A percentile compares a stretch with the other conserved stretches of the same genome.
These are phyloP conservation scores for Anthopleura sola DNA, from an alignment of 64 coral and sea anemone genomes.

Conservation along the genomic window DNA sequence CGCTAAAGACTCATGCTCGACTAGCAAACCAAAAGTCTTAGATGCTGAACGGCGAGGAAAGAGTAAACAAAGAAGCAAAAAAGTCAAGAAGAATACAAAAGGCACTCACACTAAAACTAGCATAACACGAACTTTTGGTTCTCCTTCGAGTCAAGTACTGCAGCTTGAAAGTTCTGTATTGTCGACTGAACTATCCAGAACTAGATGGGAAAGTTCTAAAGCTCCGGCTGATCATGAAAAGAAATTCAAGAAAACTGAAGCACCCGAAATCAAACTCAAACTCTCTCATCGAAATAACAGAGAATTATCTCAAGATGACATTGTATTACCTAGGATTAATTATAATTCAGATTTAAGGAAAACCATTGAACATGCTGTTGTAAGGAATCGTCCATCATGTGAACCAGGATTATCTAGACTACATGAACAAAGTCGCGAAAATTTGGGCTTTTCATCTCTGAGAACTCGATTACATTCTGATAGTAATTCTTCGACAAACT, in stretches of 20 bases:
- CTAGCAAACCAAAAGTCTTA: conserved; percentile 16
- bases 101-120: neutral
- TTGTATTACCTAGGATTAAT: conserved; percentile 73
- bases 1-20: neutral
- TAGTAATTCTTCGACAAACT: neutral
- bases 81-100: conserved; percentile 31
- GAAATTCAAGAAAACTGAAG: neutral
- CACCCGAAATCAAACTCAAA: conserved; percentile 39
- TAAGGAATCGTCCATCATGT: conserved; percentile 14
- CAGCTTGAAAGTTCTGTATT: neutral
- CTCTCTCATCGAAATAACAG: conserved; percentile 45
- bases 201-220: neutral
- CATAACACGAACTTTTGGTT: neutral
- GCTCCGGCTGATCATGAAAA: neutral
- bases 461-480: conserved; percentile 18
- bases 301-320: conserved; percentile 28
- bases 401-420: neutral
- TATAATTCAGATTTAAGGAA: conserved; percentile 73
- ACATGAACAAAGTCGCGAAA: neutral
- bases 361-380: conserved; percentile 66
- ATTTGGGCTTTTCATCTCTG: too few species aligned
- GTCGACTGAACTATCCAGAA: neutral
- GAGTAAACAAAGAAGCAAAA: conserved; percentile 46
- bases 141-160: neutral
- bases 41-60: conserved; percentile 32